Evolutionary conservation across 2,797 vertebrate genomes (phyloP).

Genomic region (Aselliscus stoliczkanus): DNA sequence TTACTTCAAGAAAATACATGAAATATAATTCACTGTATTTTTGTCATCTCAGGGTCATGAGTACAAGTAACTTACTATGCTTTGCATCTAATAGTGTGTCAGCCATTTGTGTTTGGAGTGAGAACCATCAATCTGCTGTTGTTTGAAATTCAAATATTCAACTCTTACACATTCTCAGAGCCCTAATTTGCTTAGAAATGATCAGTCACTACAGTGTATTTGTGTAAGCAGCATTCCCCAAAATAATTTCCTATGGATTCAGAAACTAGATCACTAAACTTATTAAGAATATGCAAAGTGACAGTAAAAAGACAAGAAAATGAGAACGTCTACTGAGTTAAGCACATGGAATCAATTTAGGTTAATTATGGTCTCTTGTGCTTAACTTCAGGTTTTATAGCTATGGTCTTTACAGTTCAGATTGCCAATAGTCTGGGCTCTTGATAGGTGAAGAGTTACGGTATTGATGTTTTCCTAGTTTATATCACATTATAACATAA

Average conservation of each 20-base stretch:
- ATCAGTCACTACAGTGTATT: not conserved
- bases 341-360: not conserved
- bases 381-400: not conserved
- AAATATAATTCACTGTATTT: not conserved
- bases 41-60: not conserved
- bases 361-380: not conserved
- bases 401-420: not conserved
- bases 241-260: not conserved
- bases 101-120: not conserved
- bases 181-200: not conserved
- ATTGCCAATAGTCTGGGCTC: not conserved
- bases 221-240: not conserved
- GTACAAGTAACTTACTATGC: not conserved
- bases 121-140: not conserved
- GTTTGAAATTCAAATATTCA: not conserved
- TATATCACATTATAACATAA: not conserved
- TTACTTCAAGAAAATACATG: not conserved
- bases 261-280: not conserved
- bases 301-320: constrained; percentile 1
- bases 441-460: not conserved
- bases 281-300: not conserved
- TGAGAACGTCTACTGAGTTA: not conserved
- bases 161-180: not conserved
- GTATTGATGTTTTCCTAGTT: constrained; percentile 3
- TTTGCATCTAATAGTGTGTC: not conserved